These are phyloP conservation scores for Therioaphis trifolii DNA, from an alignment of 2,888 invertebrate genomes.

Conservation along the genomic window DNA sequence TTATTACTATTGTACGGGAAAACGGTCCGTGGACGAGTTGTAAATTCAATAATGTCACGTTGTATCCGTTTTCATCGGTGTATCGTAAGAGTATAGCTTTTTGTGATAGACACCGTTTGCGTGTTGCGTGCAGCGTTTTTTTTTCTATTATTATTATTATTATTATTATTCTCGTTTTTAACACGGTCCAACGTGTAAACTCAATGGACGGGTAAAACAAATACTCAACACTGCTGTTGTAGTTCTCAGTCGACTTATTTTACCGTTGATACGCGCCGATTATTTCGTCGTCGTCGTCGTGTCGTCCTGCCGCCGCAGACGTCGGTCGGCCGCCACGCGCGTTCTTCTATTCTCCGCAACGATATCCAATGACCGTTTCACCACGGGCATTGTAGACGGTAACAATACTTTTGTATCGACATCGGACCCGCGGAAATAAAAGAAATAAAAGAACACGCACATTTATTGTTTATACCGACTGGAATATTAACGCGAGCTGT, in stretches of 20 bases:
- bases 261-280: constrained; percentile 60
- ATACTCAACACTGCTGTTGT: neutral
- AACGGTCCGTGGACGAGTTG: too few species aligned
- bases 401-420: constrained; percentile 23
- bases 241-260: constrained; percentile 59
- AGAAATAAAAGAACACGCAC: neutral
- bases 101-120: constrained; percentile 41
- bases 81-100: neutral
- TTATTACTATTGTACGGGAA: too few species aligned
- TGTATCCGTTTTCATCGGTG: constrained; percentile 9
- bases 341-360: neutral
- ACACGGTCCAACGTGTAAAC: constrained; percentile 58
- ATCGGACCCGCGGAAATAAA: neutral
- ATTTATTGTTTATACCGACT: constrained; percentile 2
- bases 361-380: constrained; percentile 50
- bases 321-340: too few species aligned
- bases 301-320: neutral
- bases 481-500: too few species aligned
- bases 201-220: constrained; percentile 53
- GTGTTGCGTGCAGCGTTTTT: neutral
- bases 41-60: too few species aligned
- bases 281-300: neutral
- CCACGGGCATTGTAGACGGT: constrained; percentile 27
- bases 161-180: neutral
- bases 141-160: neutral